Conservation (phyloP, 2,113 vertebrate genomes). For the Origma solitaria region DNA sequence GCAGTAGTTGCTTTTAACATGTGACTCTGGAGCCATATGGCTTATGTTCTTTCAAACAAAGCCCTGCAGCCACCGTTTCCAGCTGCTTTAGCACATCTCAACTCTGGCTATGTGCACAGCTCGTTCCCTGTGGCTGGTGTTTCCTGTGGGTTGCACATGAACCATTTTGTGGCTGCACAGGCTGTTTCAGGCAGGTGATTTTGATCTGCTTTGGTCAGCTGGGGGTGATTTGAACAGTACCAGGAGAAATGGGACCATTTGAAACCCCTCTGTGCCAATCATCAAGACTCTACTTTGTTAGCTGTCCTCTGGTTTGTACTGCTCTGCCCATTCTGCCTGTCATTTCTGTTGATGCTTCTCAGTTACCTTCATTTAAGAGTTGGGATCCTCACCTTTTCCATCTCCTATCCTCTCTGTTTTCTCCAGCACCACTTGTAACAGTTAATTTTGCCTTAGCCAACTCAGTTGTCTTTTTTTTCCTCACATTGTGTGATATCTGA, state of each 20-base stretch:
- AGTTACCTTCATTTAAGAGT: neutral
- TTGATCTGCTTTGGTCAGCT: neutral
- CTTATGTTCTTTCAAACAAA: neutral
- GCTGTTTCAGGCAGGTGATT: neutral
- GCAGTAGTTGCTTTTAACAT: neutral
- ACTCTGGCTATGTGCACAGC: neutral
- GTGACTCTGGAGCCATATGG: neutral
- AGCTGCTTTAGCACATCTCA: neutral
- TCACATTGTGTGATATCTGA: neutral
- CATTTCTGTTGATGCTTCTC: neutral
- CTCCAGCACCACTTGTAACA: neutral
- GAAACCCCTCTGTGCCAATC: neutral
- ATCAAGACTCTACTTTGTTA: neutral
- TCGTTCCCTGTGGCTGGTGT: rapidly evolving
- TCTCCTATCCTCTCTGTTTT: neutral
- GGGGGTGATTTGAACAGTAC: neutral
- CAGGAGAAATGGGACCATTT: neutral
- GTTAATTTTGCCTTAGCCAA: neutral
- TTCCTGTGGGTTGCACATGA: neutral
- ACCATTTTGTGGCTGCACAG: neutral
- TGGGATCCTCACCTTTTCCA: neutral
- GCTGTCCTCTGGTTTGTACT: neutral
- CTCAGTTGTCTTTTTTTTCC: neutral
- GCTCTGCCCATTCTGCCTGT: neutral
- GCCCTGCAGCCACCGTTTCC: neutral